Percentiles rank a stretch among this genome's conserved stretches.
Evolutionary conservation across 2,888 invertebrate genomes (phyloP).

Genomic region (Eledona agricola): DNA sequence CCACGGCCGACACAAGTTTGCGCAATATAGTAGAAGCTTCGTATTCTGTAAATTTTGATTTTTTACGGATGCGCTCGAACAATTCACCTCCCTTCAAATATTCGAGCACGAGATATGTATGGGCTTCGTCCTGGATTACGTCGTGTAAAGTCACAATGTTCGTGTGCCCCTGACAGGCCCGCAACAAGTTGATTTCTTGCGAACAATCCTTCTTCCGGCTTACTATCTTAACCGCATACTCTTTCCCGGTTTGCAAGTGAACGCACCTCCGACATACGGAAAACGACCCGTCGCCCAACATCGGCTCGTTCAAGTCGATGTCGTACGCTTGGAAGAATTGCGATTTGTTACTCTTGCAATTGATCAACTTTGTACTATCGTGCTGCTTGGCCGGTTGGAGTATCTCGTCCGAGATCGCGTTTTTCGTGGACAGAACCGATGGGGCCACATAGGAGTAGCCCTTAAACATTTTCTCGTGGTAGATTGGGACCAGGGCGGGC

Average conservation of each 20-base stretch:
- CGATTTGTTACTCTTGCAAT: slow-evolving; percentile 68
- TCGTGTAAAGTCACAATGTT: slow-evolving; percentile 87
- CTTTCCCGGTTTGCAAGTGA: slow-evolving; percentile 70
- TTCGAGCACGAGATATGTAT: slow-evolving; percentile 92
- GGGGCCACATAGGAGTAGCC: slow-evolving; percentile 97
- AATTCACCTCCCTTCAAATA: slow-evolving; percentile 86
- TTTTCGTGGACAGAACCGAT: slow-evolving; percentile 84
- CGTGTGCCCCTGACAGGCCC: slow-evolving; percentile 86
- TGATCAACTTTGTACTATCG: slow-evolving; percentile 53
- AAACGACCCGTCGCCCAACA: slow-evolving; percentile 89
- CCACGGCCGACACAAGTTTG: slow-evolving; percentile 84
- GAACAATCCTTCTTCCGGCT: slow-evolving; percentile 72
- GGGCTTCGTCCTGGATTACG: slow-evolving; percentile 80
- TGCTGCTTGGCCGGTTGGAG: slow-evolving; percentile 68
- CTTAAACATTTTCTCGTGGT: slow-evolving; percentile 87
- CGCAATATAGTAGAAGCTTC: slow-evolving; percentile 82
- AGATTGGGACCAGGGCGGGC: slow-evolving; percentile 86
- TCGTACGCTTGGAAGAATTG: slow-evolving; percentile 88
- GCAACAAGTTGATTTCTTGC: slow-evolving; percentile 80
- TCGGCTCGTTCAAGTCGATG: slow-evolving; percentile 72
- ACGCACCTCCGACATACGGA: slow-evolving; percentile 86
- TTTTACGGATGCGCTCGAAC: slow-evolving; percentile 70
- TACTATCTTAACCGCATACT: slow-evolving; percentile 90
- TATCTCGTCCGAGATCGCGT: slow-evolving; percentile 78
- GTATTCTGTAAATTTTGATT: slow-evolving; percentile 77